Conservation (phyloP, 2,113 vertebrate genomes). For the Shinisaurus crocodilurus region DNA sequence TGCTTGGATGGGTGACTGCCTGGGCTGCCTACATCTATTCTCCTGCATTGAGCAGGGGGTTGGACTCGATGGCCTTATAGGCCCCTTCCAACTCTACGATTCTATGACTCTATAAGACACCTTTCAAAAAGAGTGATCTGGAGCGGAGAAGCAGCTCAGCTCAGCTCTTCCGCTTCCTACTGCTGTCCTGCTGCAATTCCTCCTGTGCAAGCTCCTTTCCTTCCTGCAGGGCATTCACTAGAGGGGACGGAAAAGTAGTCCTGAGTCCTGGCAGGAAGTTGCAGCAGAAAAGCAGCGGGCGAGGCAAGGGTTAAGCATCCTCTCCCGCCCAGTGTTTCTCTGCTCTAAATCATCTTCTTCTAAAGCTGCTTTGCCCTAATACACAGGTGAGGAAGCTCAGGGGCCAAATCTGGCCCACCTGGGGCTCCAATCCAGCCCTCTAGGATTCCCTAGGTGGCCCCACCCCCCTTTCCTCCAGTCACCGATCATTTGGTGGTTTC, state of each 20-base stretch:
- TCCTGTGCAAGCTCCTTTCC: neutral
- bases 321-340: neutral
- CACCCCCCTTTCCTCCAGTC: no score
- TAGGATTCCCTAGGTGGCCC: no score
- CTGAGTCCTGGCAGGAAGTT: neutral
- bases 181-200: neutral
- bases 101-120: neutral
- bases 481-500: no score
- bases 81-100: no score
- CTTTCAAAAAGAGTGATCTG: neutral
- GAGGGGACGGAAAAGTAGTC: neutral
- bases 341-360: neutral
- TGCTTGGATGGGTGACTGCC: no score
- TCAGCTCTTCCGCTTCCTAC: neutral
- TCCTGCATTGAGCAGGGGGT: no score
- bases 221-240: neutral
- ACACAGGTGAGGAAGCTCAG: no score
- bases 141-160: neutral
- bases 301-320: neutral
- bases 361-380: neutral
- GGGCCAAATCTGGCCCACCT: no score
- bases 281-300: neutral
- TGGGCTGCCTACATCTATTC: no score
- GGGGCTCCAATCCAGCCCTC: no score
- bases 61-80: no score